Evolutionary conservation across 2,888 invertebrate species (phyloP), one percentile per base, ranked within the genome.

Genomic region (Platycheirus albimanus): DNA sequence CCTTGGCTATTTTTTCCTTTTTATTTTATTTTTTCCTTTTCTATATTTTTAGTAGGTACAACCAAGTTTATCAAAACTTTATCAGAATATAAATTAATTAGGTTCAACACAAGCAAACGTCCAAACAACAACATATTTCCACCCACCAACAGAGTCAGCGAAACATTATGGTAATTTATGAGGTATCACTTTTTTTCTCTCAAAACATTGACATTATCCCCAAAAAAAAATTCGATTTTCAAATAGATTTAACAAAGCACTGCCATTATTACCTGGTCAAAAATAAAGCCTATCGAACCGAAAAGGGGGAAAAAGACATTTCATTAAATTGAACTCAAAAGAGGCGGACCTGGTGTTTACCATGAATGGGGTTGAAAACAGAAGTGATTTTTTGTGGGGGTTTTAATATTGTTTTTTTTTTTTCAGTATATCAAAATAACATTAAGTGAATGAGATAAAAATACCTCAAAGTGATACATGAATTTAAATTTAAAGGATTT

Each of bases 241-340:
- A 69, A 75, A 36, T 61, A 36, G 49, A 20, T 56, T 61, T 66
- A n/a, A 61, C 67, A 76, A 49, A 76, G 61, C 70, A 36, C 19
- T 61, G 52, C 45, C 54, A 63, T 30, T 56, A 80, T 70, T 80
- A 80, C 80, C 80, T 80, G 80, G 69, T 64, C 56, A 58, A 64
- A 81, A 52, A 77, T 66, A 81, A 77, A 71, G 71, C 61, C 66
- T 77, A 76, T 66, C 71, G 76, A 58, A 81, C 52, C 13, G 61
- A 61, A 77, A 58, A 52, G 80, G 80, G 66, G 54, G 56, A 71
- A 64, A 75, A 75, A 64, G 75, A 71, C 81, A 81, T 77, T 81
- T 81, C 81, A 81, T 81, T 81, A 81, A 81, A 81, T 43, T 67
- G 71, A 81, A 81, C 81, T 81, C 71, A 76, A 81, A 77, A 81